A percentile compares a stretch with the other conserved stretches of the same genome.
phyloP scores from a whole-genome alignment of 30 jellyfish, hydroid and myxozoan genomes.

The Haliclystus octoradiatus region DNA sequence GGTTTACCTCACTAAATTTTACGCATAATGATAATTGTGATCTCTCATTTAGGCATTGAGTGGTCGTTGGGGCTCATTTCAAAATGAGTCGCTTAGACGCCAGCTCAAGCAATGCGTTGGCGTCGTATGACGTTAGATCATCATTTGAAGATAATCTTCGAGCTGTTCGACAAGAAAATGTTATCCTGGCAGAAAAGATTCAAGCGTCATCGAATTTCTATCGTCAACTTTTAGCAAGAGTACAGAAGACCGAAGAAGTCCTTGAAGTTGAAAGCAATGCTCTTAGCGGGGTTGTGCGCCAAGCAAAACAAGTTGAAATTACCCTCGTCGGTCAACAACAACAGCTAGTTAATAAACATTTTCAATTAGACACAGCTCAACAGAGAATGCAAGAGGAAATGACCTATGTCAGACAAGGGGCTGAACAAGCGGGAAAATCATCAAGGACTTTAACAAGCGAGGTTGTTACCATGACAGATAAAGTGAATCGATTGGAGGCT shows the following conservation, averaged over 20 bases:
- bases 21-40: too few relatives aligned
- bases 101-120: not conserved
- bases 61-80: too few relatives aligned
- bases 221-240: slow-evolving; percentile 36
- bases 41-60: too few relatives aligned
- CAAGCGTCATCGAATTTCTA: slow-evolving; percentile 39
- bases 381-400: slow-evolving; percentile 36
- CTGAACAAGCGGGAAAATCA: not conserved
- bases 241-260: slow-evolving; percentile 23
- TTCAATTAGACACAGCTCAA: slow-evolving; percentile 11
- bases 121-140: not conserved
- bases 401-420: not conserved
- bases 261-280: slow-evolving; percentile 30
- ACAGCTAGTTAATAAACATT: slow-evolving; percentile 12
- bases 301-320: slow-evolving; percentile 37
- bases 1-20: too few relatives aligned
- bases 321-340: slow-evolving; percentile 23
- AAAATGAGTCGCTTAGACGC: not conserved
- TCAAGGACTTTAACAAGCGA: not conserved
- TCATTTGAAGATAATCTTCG: slow-evolving; percentile 17
- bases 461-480: not conserved
- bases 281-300: slow-evolving; percentile 8
- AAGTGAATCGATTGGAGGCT: not conserved
- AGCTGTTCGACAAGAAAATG: slow-evolving; percentile 43
- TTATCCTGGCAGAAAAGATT: slow-evolving; percentile 40